Conservation (phyloP, 1,140 invertebrate species). For the Anagrus nilaparvatae region DNA sequence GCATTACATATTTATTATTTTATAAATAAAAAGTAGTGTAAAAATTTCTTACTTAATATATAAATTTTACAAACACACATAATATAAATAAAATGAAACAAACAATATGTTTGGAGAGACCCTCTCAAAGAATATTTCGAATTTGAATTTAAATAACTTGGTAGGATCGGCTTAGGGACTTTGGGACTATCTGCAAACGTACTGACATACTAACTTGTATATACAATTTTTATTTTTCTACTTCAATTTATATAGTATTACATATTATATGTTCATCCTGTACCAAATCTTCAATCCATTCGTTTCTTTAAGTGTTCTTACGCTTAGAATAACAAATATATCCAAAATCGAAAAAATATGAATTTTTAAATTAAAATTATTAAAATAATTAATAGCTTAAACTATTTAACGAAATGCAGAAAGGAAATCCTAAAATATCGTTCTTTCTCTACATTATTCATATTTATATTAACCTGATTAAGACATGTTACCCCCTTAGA, state of each 20-base stretch:
- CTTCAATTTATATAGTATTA: too few relatives aligned
- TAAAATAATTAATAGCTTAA: too few relatives aligned
- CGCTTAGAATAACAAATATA: too few relatives aligned
- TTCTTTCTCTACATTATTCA: constrained; percentile 41
- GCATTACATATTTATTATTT: too few relatives aligned
- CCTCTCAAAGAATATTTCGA: constrained; percentile 44
- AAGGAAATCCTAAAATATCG: constrained; percentile 21
- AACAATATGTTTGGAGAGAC: constrained; percentile 45
- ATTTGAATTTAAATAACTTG: constrained; percentile 47
- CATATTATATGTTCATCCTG: constrained; percentile 16
- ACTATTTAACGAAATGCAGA: too few relatives aligned
- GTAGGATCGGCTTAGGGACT: constrained; percentile 44
- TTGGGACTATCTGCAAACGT: constrained; percentile 40
- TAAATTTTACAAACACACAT: too few relatives aligned
- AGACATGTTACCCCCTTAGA: constrained; percentile 36
- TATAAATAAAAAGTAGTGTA: too few relatives aligned
- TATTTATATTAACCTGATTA: constrained; percentile 46
- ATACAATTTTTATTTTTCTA: too few relatives aligned
- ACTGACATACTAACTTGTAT: too few relatives aligned
- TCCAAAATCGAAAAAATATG: too few relatives aligned
- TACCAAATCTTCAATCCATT: constrained; percentile 16
- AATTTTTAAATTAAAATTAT: too few relatives aligned
- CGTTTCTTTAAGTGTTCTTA: constrained; percentile 20
- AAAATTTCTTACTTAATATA: too few relatives aligned
- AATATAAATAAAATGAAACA: constrained; percentile 45